Percentiles rank a stretch among this genome's conserved stretches.
phyloP scores from a whole-genome alignment of 1,140 invertebrate genomes.

The Rhysida immarginata region DNA sequence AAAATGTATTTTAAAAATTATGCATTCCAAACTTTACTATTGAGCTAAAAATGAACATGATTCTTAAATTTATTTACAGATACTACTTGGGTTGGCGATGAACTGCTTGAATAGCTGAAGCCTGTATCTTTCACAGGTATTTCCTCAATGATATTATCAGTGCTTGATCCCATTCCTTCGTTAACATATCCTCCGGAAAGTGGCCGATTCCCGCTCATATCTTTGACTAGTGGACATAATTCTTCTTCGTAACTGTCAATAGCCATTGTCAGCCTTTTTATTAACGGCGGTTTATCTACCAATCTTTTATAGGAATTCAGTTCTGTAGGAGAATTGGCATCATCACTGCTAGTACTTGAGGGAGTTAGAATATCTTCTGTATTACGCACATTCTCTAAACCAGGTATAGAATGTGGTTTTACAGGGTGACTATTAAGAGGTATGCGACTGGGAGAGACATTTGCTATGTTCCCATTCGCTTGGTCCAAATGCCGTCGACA shows the following conservation, averaged over 20 bases:
- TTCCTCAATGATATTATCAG: neutral
- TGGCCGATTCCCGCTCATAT: conserved; percentile 23
- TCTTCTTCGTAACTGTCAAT: conserved; percentile 35
- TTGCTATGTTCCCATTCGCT: conserved; percentile 3
- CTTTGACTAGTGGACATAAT: conserved; percentile 33
- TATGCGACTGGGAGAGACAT: neutral
- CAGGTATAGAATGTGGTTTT: neutral
- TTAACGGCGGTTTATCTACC: conserved; percentile 60
- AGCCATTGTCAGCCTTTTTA: conserved; percentile 56
- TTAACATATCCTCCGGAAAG: conserved; percentile 60
- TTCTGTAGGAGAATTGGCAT: conserved; percentile 74
- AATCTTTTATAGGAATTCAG: conserved; percentile 67
- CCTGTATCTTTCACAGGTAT: neutral
- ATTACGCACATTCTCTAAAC: neutral
- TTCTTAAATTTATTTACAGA: neutral
- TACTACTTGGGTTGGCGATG: neutral
- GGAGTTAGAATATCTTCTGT: conserved; percentile 33
- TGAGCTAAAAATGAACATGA: neutral
- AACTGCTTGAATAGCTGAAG: neutral
- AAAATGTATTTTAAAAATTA: too few species aligned
- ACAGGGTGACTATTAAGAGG: neutral
- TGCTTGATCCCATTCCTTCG: conserved; percentile 35
- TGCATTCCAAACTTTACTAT: neutral
- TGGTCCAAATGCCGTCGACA: neutral
- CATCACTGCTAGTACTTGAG: conserved; percentile 45